phyloP scores from a whole-genome alignment of 2,797 vertebrate species.

The Microchirus variegatus region DNA sequence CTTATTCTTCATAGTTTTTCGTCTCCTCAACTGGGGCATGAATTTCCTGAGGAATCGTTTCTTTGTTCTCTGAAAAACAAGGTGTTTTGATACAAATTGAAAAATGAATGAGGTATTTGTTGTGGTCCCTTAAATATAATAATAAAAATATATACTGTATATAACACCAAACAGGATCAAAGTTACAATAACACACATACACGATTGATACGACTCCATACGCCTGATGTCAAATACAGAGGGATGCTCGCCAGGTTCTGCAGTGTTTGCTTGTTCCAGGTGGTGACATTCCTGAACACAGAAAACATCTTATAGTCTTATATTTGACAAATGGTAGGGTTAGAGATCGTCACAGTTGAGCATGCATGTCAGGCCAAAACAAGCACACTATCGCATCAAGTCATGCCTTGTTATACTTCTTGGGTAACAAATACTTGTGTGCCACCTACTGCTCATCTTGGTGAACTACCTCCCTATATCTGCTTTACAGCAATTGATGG shows the following conservation, averaged over 20 bases:
- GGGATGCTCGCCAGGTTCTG: constrained; percentile 58
- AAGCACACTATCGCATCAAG: too few species aligned
- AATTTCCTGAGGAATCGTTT: constrained; percentile 58
- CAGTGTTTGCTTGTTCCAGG: constrained; percentile 67
- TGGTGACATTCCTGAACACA: constrained; percentile 47
- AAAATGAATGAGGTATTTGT: background rate
- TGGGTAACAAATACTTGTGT: too few species aligned
- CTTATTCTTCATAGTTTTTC: constrained; percentile 48
- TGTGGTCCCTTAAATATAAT: background rate
- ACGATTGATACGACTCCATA: constrained; percentile 52
- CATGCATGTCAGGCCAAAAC: too few species aligned
- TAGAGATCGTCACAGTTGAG: too few species aligned
- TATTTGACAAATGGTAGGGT: too few species aligned
- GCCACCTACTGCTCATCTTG: too few species aligned
- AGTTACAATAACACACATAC: constrained; percentile 38
- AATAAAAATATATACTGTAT: background rate
- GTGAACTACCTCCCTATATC: too few species aligned
- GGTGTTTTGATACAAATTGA: background rate
- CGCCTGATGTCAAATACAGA: constrained; percentile 57
- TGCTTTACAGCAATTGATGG: too few species aligned
- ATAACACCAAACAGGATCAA: background rate
- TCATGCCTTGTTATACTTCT: too few species aligned
- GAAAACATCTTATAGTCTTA: constrained; percentile 5
- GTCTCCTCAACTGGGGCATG: constrained; percentile 46
- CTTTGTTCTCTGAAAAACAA: constrained; percentile 54